Evolutionary conservation across 2,113 vertebrate genomes (phyloP).

Genomic region (Oceanodroma tethys): DNA sequence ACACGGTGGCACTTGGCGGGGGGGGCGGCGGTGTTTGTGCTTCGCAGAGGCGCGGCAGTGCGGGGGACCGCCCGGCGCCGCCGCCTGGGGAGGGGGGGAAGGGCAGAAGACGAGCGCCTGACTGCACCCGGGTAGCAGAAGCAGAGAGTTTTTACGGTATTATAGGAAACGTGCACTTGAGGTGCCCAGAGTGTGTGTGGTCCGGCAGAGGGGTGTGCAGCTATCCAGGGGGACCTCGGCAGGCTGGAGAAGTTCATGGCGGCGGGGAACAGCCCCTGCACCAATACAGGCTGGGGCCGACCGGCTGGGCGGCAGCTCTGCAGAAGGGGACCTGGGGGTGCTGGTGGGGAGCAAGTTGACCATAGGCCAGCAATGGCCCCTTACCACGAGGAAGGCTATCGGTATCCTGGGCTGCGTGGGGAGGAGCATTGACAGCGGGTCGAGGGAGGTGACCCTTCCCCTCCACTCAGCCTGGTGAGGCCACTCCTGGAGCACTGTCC

Average conservation of each 20-base stretch:
- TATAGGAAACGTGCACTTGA: fast-evolving
- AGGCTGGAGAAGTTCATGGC: neutral
- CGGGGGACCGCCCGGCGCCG: neutral
- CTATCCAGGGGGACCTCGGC: fast-evolving
- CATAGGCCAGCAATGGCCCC: fast-evolving
- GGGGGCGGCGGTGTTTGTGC: neutral
- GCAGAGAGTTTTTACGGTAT: fast-evolving
- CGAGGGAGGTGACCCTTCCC: neutral
- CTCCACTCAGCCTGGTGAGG: neutral
- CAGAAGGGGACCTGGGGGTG: neutral
- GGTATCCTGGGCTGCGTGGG: fast-evolving
- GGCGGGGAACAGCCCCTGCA: neutral
- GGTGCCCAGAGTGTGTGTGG: neutral
- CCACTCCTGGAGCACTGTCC: too few relatives aligned
- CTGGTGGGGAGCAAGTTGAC: neutral
- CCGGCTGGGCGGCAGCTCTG: neutral
- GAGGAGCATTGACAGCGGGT: neutral
- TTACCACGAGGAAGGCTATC: fast-evolving
- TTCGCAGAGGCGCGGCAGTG: too few relatives aligned
- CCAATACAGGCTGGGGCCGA: neutral
- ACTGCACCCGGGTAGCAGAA: neutral
- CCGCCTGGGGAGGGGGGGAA: neutral
- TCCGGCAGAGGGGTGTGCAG: neutral
- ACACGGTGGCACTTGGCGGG: neutral
- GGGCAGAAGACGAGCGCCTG: neutral